Evolutionary conservation across 1,140 invertebrate genomes (phyloP), one percentile per base, ranked within the genome.

Genomic region (Drosophila prosaltans): DNA sequence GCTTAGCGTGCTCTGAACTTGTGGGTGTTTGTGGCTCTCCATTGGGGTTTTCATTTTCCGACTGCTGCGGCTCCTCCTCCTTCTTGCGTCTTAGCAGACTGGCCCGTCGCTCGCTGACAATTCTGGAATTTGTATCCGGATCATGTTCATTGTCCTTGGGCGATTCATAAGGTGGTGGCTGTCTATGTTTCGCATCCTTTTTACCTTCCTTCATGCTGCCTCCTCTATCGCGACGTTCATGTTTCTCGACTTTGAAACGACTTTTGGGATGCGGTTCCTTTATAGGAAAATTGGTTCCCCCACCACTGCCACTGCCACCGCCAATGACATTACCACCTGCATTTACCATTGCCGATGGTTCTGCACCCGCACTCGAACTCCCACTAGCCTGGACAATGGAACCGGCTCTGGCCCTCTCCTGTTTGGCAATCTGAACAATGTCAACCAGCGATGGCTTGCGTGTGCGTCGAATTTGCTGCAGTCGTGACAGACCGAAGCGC

Each of bases 371-470:
- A 51, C 41, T 16, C 11, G 41, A 11, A 43, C 45, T 51, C 1
- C 45, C 45, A 51, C 45, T 51, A 6, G 51, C 69, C 6, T 83
- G 82, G 32, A 60, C 83, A 60, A 88, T 86, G 43, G 83, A 89
- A 30, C 67, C 80, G 6, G 84, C 75, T 10, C 81, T 71, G 24
- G 91, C 86, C 11, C 90, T 63, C 58, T 92, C 91, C 67, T 80
- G 90, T 63, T 91, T 92, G 39, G 91, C 91, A 63, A 92, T 92
- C 69, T 92, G 89, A 10, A 92, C 91, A 28, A 92, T 92, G 72
- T 92, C 91, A 43, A 92, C 85, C 36, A 92, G 68, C 0, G 91
- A 92, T 8, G 91, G 91, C 24, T 92, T 92, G 26, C 91, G 77
- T n/a, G 82, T 91, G 57, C 82, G 78, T 6, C 91, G 81, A 63